phyloP scores from a whole-genome alignment of 2,888 invertebrate genomes.

The Lymantria monacha region DNA sequence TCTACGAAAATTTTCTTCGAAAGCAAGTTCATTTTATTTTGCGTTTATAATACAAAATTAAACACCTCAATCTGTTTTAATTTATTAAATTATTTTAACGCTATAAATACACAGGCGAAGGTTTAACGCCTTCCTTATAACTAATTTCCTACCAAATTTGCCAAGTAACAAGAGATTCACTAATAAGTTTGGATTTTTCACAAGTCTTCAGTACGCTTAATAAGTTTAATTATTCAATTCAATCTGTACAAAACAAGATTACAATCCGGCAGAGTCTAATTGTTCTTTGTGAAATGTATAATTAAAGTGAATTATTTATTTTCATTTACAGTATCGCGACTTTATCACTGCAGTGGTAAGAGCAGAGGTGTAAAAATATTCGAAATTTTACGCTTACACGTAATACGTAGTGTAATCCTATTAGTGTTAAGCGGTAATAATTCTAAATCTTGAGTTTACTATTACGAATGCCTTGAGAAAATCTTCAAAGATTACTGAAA shows the following conservation, averaged over 20 bases:
- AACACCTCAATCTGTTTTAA: background rate
- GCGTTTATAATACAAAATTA: background rate
- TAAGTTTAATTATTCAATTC: conserved; percentile 28
- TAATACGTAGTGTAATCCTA: no score
- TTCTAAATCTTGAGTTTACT: no score
- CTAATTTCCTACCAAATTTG: conserved; percentile 22
- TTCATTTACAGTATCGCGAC: background rate
- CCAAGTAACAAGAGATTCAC: conserved; percentile 17
- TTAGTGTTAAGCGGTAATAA: no score
- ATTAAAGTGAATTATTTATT: background rate
- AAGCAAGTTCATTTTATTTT: no score
- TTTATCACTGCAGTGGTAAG: no score
- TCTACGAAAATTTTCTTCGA: no score
- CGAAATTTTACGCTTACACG: no score
- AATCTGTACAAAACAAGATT: conserved; percentile 42
- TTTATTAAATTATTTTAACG: conserved; percentile 13
- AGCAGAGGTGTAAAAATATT: no score
- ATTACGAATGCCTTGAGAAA: no score
- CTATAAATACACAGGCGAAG: conserved; percentile 8
- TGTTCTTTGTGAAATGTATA: conserved; percentile 24
- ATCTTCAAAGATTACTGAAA: no score
- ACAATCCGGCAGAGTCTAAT: conserved; percentile 41
- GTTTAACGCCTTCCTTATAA: conserved; percentile 13
- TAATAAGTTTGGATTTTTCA: conserved; percentile 31
- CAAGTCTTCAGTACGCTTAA: conserved; percentile 9